Evolutionary conservation across 2,888 invertebrate species (phyloP).

Genomic region (Amorpha juglandis): DNA sequence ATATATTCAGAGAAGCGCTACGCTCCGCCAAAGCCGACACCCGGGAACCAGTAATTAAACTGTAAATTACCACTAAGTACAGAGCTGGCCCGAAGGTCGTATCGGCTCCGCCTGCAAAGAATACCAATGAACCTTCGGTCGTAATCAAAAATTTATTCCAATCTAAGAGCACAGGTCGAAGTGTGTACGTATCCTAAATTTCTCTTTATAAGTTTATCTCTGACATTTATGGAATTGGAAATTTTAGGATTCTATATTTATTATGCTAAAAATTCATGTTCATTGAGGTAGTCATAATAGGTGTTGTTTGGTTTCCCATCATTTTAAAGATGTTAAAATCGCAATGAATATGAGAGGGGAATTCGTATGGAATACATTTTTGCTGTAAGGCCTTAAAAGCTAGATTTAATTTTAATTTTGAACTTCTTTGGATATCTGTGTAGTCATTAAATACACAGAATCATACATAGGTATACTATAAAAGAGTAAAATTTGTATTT

Average conservation of each 20-base stretch:
- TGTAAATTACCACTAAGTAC: conserved; percentile 79
- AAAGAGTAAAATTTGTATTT: neutral
- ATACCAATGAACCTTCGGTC: conserved; percentile 70
- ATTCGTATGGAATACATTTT: too few relatives aligned
- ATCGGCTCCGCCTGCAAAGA: conserved; percentile 63
- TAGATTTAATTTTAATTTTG: too few relatives aligned
- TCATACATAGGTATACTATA: neutral
- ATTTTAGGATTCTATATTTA: too few relatives aligned
- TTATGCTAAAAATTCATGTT: too few relatives aligned
- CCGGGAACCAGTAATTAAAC: conserved; percentile 74
- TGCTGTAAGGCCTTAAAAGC: too few relatives aligned
- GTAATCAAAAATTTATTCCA: conserved; percentile 71
- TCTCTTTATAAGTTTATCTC: conserved; percentile 31
- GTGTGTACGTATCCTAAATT: conserved; percentile 42
- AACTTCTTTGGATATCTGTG: neutral
- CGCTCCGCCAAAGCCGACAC: conserved; percentile 37
- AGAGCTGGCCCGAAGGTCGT: conserved; percentile 72
- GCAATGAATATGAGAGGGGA: too few relatives aligned
- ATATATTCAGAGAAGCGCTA: conserved; percentile 27
- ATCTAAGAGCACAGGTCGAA: conserved; percentile 35
- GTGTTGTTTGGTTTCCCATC: neutral
- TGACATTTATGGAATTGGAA: conserved; percentile 16
- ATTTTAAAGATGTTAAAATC: too few relatives aligned
- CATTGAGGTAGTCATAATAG: too few relatives aligned
- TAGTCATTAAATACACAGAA: neutral